Base-by-base conservation (phyloP, 2,888 invertebrate genomes). In the Drosophila pseudotakahashii region DNA sequence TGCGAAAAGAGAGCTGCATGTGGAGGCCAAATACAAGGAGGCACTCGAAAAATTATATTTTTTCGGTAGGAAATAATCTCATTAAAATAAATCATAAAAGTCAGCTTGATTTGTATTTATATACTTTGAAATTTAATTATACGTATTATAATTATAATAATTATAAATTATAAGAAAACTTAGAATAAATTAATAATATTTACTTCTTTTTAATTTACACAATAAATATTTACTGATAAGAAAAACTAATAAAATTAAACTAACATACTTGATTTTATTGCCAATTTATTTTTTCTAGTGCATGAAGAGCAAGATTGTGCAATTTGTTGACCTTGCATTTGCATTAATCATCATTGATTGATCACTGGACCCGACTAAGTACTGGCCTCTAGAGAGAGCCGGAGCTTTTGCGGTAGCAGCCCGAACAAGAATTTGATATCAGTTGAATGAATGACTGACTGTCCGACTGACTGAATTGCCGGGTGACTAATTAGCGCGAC, bases 301-400 rank as follows among this genome's bases (percentile, higher is more conserved):
- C 32, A 39, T 14, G 11, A 68, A 67, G 30, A 58, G 42, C 23
- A 48, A 51, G 70, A 70, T 51, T 64, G 51, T 73, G 68, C 73
- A 72, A 77, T 70, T 73, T 57, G 73, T 76, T 89, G 89, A 89
- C 89, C 88, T 89, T 85, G 88, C 73, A 79, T 77, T 89, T 82
- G 89, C 86, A 89, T 89, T 89, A 88, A 88, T 85, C 86, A 82
- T 76, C 81, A 89, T 89, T 88, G 88, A 88, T 88, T 79, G 88
- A 88, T 88, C 89, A 88, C 79, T 76, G 79, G 69, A 79, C 79
- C 62, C 45, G 69, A 73, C 85, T 89, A 76, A 80, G 88, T 84
- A 84, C 83, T 60, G 60, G 47, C 54, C 30, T 53, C 66, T 34
- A 48, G 26, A 63, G 63, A 32, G 57, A 53, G 66, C 26, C 51